These are phyloP conservation scores for Zeus faber DNA, from an alignment of 2,113 vertebrate species.

Conservation along the genomic window DNA sequence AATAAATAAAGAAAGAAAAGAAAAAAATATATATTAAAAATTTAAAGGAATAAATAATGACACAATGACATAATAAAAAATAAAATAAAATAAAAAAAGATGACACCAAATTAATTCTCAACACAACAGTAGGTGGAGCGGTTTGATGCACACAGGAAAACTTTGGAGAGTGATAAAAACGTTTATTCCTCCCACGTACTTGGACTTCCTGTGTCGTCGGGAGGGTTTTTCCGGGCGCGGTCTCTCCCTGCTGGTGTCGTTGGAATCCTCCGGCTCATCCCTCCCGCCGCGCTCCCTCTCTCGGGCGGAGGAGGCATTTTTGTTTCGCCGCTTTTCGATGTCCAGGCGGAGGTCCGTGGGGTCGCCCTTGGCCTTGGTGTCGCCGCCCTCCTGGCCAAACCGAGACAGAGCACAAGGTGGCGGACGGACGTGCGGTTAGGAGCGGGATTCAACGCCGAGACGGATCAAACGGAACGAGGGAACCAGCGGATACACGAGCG, in stretches of 20 bases:
- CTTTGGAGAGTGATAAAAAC: background rate
- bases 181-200: constrained; percentile 58
- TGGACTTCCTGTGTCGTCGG: constrained; percentile 85
- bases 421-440: constrained; percentile 69
- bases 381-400: constrained; percentile 79
- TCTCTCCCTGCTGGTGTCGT: constrained; percentile 79
- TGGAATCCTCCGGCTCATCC: constrained; percentile 79
- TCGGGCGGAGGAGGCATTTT: constrained; percentile 81
- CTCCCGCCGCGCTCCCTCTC: constrained; percentile 84
- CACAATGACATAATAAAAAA: background rate
- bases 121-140: background rate
- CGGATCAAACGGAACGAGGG: no score
- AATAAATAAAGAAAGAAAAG: background rate
- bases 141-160: no score
- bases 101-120: background rate
- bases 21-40: background rate
- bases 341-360: constrained; percentile 92
- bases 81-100: no score
- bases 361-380: constrained; percentile 84
- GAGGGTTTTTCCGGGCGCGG: constrained; percentile 85
- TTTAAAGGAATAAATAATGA: background rate
- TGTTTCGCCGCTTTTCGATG: constrained; percentile 96
- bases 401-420: constrained; percentile 63
- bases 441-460: constrained; percentile 19
- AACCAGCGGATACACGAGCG: no score